Evolutionary conservation across 2,888 invertebrate species (phyloP), one percentile per base, ranked within the genome.

Genomic region (Odontomyia ornata): DNA sequence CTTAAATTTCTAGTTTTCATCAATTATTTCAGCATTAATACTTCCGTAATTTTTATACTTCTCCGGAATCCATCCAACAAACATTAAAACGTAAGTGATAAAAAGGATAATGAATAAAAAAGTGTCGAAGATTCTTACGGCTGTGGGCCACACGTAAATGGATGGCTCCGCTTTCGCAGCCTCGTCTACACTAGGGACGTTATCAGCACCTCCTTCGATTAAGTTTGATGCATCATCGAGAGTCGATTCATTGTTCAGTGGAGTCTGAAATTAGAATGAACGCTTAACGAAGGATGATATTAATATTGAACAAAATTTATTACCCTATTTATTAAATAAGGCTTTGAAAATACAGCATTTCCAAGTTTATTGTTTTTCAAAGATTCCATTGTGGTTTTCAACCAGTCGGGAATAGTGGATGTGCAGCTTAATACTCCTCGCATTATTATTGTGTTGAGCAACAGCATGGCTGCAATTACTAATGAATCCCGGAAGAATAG

Each of bases 401-500:
- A 25, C 80, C 80, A 81, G 11, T 9, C 36, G 7, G 81, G 81
- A 18, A 76, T 62, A 5, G 27, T 27, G 4, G 75, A 18, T 52
- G 62, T 46, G 28, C 77, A 80, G 11, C 46, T 9, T 21, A 77
- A 21, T 23, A 81, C 18, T 5, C 77, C 78, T 18, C 79, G 67
- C 27, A 79, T 73, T 23, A 80, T 56, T 1, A 80, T 64, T 0
- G 81, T 80, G 9, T 80, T 65, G 7, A 80, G 15, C 7, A 81
- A 43, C 15, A 81, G 60, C 15, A 79, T 15, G 7, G 79, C 56
- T 1, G 80, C 73, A 21, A 81, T 80, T 0, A 81, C 30, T 28
- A 81, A 21, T 18, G 81, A 81, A 65, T 81, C 81, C 5, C 80
- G 76, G 60, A 80, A 81, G 64, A 76, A 82, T 21, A 80, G 15